Percentiles rank a stretch among this genome's conserved stretches.
These are phyloP conservation scores for Acanthurus tractus DNA, from an alignment of 2,797 vertebrate species.

Conservation along the genomic window DNA sequence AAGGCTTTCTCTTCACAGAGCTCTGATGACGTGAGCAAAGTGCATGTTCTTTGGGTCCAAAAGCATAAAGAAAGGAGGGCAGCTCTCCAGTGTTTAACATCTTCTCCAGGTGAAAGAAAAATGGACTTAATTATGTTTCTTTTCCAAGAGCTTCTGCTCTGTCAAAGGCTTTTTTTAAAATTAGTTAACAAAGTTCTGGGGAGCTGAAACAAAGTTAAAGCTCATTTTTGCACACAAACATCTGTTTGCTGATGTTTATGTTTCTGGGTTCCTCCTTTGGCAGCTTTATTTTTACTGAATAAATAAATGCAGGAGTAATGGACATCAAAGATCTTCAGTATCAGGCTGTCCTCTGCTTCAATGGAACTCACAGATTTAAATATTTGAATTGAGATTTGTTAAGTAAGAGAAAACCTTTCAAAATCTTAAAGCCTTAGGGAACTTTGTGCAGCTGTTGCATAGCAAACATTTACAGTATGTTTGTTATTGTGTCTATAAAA, in stretches of 20 bases:
- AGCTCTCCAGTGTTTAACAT: constrained; percentile 24
- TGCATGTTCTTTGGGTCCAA: constrained; percentile 9
- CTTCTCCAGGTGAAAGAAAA: constrained; percentile 73
- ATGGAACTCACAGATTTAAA: constrained; percentile 34
- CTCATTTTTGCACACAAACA: constrained; percentile 65
- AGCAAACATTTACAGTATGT: background rate
- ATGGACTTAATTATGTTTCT: constrained; percentile 67
- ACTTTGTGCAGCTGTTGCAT: background rate
- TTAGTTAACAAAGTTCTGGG: constrained; percentile 70
- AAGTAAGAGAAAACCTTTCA: background rate
- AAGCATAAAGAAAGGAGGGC: constrained; percentile 19
- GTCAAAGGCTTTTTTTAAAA: constrained; percentile 47
- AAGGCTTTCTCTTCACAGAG: constrained; percentile 24
- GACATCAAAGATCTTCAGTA: constrained; percentile 55
- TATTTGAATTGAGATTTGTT: constrained; percentile 18
- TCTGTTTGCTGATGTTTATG: constrained; percentile 53
- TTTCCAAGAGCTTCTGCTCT: constrained; percentile 55
- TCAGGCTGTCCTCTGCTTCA: constrained; percentile 45
- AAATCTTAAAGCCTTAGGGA: background rate
- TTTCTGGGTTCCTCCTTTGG: constrained; percentile 46
- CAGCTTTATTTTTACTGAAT: constrained; percentile 65
- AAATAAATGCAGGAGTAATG: constrained; percentile 50
- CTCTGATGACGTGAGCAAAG: constrained; percentile 23
- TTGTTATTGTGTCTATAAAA: constrained; percentile 1
- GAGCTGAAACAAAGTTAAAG: constrained; percentile 60